Evolutionary conservation across 2,113 vertebrate species (phyloP).

Genomic region (Dasyurus viverrinus): DNA sequence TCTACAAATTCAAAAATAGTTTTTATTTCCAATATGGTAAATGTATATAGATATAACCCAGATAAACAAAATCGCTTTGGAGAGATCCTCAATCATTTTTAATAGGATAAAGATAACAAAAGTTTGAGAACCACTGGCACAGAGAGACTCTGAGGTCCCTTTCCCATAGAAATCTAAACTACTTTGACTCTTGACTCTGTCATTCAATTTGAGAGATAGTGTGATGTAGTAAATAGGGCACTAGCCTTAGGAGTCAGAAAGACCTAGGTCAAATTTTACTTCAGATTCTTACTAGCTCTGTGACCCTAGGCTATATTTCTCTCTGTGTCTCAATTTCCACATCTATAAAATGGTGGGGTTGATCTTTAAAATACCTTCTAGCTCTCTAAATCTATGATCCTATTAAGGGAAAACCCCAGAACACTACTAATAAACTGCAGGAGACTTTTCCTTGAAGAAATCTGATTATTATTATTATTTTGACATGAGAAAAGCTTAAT

Average conservation of each 20-base stretch:
- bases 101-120: too few relatives aligned
- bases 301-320: background rate
- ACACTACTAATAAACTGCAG: background rate
- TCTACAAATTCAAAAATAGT: too few relatives aligned
- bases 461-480: slow-evolving; percentile 41
- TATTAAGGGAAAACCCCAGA: too few relatives aligned
- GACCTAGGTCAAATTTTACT: background rate
- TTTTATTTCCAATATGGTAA: too few relatives aligned
- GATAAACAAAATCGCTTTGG: too few relatives aligned
- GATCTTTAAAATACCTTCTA: too few relatives aligned
- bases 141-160: background rate
- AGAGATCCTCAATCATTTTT: too few relatives aligned
- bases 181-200: background rate
- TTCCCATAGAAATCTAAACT: background rate
- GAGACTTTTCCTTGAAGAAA: background rate
- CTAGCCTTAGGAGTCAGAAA: background rate
- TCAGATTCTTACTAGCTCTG: background rate
- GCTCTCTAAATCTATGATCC: too few relatives aligned
- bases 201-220: background rate
- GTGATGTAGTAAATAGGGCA: background rate
- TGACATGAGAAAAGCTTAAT: slow-evolving; percentile 59
- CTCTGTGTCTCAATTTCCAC: background rate
- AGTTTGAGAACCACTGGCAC: too few relatives aligned
- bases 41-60: too few relatives aligned
- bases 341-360: too few relatives aligned